Conservation (phyloP, 2,888 invertebrate species). For the Masnerella sp. region DNA sequence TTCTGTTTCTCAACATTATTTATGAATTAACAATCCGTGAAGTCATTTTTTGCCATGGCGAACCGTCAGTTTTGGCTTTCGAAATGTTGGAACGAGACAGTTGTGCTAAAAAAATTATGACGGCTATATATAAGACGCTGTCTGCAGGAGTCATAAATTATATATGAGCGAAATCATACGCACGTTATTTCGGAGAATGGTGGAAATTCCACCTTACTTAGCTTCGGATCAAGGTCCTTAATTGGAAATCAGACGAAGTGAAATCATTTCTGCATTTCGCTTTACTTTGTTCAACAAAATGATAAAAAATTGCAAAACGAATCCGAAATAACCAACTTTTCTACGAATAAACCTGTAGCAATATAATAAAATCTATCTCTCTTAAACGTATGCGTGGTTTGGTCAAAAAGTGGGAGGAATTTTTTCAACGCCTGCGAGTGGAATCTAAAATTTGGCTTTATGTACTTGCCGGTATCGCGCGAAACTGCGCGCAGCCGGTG, state of each 20-base stretch:
- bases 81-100: slow-evolving; percentile 24
- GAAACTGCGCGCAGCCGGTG: slow-evolving; percentile 51
- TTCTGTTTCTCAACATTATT: neutral
- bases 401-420: neutral
- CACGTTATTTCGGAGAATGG: slow-evolving; percentile 24
- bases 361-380: too few species aligned
- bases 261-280: neutral
- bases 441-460: slow-evolving; percentile 52
- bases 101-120: slow-evolving; percentile 45
- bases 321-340: too few species aligned
- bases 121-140: slow-evolving; percentile 33
- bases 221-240: too few species aligned
- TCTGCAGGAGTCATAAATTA: slow-evolving; percentile 39
- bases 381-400: too few species aligned
- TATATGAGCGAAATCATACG: slow-evolving; percentile 40
- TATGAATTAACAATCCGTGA: slow-evolving; percentile 1
- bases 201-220: slow-evolving; percentile 14
- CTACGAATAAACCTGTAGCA: too few species aligned
- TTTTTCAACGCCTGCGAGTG: neutral
- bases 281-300: too few species aligned
- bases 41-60: slow-evolving; percentile 9
- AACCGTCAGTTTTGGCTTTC: slow-evolving; percentile 11
- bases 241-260: too few species aligned
- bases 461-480: slow-evolving; percentile 23
- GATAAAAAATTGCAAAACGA: too few species aligned